Conservation (phyloP, 2,888 invertebrate genomes). For the Heliconius charithonia region DNA sequence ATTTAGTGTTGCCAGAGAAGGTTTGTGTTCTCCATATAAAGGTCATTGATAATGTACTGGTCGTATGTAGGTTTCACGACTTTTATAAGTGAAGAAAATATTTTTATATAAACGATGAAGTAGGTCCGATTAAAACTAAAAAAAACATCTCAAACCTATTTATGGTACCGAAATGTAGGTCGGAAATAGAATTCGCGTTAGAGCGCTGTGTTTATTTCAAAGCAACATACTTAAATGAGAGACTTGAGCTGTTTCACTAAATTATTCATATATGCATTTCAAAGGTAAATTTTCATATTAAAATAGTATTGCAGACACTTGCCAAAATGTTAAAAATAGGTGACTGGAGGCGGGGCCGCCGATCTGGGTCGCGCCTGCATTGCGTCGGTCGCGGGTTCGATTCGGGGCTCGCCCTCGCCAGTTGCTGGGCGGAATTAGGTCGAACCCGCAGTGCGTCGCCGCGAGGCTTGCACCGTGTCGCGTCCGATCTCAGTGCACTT, state of each 20-base stretch:
- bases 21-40: no score
- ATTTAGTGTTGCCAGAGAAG: no score
- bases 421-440: conserved; percentile 31
- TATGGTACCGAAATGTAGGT: background rate
- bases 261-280: conserved; percentile 5
- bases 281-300: conserved; percentile 3
- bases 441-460: conserved; percentile 33
- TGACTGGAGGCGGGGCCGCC: conserved; percentile 1
- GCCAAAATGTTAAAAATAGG: conserved; percentile 26
- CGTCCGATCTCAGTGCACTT: conserved; percentile 16
- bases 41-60: no score
- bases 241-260: background rate
- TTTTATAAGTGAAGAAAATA: background rate
- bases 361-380: conserved; percentile 78
- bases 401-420: conserved; percentile 46
- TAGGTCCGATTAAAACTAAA: background rate
- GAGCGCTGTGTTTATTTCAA: background rate
- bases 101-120: background rate
- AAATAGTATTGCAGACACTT: conserved; percentile 13
- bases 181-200: conserved; percentile 3
- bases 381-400: conserved; percentile 54
- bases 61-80: no score
- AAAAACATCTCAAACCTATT: background rate
- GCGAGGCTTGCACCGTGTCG: conserved; percentile 7
- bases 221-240: background rate